Evolutionary conservation across 53 echinoderm and acorn worm genomes (phyloP).

Genomic region (Luidia sarsii): DNA sequence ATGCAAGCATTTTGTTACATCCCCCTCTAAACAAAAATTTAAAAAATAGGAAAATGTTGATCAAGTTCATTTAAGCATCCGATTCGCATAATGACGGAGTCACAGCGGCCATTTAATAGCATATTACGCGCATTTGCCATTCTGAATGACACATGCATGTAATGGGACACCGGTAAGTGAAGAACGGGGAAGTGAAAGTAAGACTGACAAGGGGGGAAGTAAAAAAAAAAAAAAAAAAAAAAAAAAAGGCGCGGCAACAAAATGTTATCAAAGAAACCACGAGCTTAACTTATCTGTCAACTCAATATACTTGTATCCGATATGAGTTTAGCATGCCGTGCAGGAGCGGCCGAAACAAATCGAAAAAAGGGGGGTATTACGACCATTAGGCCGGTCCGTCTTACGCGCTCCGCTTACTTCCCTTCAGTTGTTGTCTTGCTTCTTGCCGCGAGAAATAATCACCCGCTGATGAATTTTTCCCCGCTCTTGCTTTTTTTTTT

Average conservation of each 20-base stretch:
- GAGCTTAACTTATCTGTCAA: constrained; percentile 43
- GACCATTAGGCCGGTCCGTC: neutral
- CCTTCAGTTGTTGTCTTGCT: neutral
- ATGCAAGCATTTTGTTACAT: too few relatives aligned
- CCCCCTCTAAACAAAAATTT: too few relatives aligned
- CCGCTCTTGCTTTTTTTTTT: neutral
- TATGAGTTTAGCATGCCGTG: neutral
- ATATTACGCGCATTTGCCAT: too few relatives aligned
- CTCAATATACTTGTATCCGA: constrained; percentile 38
- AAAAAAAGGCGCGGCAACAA: constrained; percentile 28
- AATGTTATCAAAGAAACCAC: constrained; percentile 35
- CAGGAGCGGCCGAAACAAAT: neutral
- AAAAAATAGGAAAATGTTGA: too few relatives aligned
- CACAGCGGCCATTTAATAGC: too few relatives aligned
- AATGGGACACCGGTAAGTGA: too few relatives aligned
- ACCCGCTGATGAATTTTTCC: constrained; percentile 49
- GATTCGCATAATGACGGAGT: too few relatives aligned
- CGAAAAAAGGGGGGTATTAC: neutral
- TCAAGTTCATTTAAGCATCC: too few relatives aligned
- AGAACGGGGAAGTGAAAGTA: too few relatives aligned
- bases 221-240: too few relatives aligned
- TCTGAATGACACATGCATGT: too few relatives aligned
- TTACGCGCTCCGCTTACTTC: neutral
- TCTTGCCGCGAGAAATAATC: constrained; percentile 40
- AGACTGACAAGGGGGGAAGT: too few relatives aligned